Evolutionary conservation across 2,797 vertebrate species (phyloP).

Genomic region (Taenioides sp.): DNA sequence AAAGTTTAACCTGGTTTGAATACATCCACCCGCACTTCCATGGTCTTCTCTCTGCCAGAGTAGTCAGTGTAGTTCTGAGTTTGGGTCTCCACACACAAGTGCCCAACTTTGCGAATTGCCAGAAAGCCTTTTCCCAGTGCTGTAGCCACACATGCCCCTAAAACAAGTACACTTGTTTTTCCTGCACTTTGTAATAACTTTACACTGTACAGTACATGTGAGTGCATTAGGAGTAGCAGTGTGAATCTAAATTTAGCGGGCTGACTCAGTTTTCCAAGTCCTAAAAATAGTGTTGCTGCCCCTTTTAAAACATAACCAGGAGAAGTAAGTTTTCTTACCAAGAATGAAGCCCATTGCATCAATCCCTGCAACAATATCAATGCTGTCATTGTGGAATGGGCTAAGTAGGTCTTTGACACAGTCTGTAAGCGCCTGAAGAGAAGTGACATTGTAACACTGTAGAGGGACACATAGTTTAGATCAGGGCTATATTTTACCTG

Average conservation of each 20-base stretch:
- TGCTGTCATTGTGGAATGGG: slow-evolving; percentile 77
- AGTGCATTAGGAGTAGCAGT: neutral
- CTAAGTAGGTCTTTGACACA: slow-evolving; percentile 81
- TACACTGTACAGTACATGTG: neutral
- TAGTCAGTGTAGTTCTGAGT: slow-evolving; percentile 81
- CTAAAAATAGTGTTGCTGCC: slow-evolving; percentile 8
- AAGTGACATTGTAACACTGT: slow-evolving; percentile 7
- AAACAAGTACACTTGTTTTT: slow-evolving; percentile 8
- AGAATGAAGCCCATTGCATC: slow-evolving; percentile 92
- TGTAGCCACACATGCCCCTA: slow-evolving; percentile 78
- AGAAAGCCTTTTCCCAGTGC: slow-evolving; percentile 83
- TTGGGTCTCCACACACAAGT: slow-evolving; percentile 80
- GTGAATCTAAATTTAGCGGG: slow-evolving; percentile 64
- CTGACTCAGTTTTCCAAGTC: slow-evolving; percentile 49
- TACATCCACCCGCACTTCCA: slow-evolving; percentile 83
- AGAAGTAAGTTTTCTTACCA: slow-evolving; percentile 67
- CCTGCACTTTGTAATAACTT: neutral
- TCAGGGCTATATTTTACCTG: slow-evolving; percentile 67
- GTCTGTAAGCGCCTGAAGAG: slow-evolving; percentile 81
- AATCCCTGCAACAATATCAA: slow-evolving; percentile 86
- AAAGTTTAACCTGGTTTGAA: slow-evolving; percentile 76
- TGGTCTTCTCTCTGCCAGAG: slow-evolving; percentile 75
- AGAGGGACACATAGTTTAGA: neutral
- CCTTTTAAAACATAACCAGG: slow-evolving; percentile 45
- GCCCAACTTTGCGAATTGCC: slow-evolving; percentile 84